These are phyloP conservation scores for Perodicticus potto DNA, from an alignment of 2,797 vertebrate genomes.

Conservation along the genomic window DNA sequence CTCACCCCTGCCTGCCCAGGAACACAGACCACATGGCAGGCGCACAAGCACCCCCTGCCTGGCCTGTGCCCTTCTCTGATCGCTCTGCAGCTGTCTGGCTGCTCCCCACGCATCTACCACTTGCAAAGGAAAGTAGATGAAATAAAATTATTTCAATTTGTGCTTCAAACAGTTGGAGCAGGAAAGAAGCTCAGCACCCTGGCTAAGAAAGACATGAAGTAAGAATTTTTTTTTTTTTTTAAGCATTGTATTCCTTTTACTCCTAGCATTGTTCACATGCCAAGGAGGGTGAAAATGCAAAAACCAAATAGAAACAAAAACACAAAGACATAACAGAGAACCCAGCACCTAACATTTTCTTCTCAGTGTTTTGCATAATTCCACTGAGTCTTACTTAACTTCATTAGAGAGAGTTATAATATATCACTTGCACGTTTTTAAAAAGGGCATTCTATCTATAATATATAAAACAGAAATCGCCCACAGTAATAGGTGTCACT, in stretches of 20 bases:
- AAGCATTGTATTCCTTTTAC: background rate
- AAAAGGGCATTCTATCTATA: background rate
- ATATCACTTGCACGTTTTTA: background rate
- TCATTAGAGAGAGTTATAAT: background rate
- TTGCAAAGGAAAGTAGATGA: background rate
- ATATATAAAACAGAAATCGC: background rate
- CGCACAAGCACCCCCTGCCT: background rate
- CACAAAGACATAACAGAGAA: conserved; percentile 5
- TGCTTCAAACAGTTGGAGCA: background rate
- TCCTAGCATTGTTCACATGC: background rate
- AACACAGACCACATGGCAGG: background rate
- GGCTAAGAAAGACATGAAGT: background rate
- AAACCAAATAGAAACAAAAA: background rate
- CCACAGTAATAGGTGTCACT: background rate
- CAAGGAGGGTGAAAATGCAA: background rate
- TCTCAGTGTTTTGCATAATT: background rate
- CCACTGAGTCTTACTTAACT: background rate
- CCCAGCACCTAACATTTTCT: background rate
- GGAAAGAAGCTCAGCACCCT: background rate
- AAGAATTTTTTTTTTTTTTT: background rate
- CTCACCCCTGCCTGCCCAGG: background rate
- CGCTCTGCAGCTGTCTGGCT: background rate
- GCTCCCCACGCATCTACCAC: background rate
- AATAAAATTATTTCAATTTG: background rate
- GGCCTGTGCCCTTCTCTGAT: too few relatives aligned